These are phyloP conservation scores for Cryptomyrus ogoouensis DNA, from an alignment of 2,113 vertebrate species.

Conservation along the genomic window DNA sequence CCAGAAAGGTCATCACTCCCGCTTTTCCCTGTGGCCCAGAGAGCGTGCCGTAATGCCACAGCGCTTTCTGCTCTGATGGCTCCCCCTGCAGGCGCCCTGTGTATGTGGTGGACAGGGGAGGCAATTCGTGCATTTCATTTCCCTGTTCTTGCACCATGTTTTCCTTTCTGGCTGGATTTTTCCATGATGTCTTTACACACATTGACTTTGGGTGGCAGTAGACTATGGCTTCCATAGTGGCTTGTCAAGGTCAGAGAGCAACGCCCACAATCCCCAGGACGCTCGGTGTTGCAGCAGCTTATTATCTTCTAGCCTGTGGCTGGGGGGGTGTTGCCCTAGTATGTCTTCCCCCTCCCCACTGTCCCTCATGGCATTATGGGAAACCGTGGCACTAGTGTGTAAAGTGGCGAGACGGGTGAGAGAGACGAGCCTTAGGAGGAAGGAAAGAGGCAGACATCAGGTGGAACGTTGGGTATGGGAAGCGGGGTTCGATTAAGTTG, in stretches of 20 bases:
- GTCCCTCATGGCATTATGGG: not conserved
- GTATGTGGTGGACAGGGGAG: not conserved
- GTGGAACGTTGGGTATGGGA: not conserved
- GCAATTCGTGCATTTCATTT: not conserved
- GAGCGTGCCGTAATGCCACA: not conserved
- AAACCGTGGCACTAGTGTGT: not conserved
- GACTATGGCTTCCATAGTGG: not conserved
- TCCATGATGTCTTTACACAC: not conserved
- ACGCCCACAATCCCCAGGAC: not conserved
- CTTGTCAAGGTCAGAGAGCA: not conserved
- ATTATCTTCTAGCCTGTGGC: not conserved
- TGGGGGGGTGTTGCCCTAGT: not conserved
- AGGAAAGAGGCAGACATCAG: not conserved
- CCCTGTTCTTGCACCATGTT: not conserved
- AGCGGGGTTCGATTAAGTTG: not conserved
- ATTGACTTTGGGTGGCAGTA: not conserved
- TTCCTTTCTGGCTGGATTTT: not conserved
- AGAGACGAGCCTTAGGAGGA: not conserved
- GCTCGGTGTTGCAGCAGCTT: not conserved
- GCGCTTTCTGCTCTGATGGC: not conserved
- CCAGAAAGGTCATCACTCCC: not conserved
- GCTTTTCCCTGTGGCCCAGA: not conserved
- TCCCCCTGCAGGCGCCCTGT: not conserved
- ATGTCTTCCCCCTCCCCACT: not conserved
- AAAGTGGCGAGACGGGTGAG: not conserved